These are phyloP conservation scores for Sminthopsis crassicaudata DNA, from an alignment of 2,113 vertebrate species.

Conservation along the genomic window DNA sequence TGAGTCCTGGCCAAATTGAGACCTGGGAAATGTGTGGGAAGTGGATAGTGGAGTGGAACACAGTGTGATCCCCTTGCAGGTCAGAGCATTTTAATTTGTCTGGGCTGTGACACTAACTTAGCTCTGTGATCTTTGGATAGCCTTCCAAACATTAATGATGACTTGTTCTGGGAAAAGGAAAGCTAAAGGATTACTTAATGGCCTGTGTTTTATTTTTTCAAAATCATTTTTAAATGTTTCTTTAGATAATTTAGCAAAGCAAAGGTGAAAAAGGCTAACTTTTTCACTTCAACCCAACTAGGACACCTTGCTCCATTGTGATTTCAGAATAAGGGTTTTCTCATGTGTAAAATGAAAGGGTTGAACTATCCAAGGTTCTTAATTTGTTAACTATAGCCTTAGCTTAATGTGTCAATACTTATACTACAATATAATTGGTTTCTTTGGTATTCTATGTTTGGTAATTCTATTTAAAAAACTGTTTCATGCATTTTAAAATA, in stretches of 20 bases:
- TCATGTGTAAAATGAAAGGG: not conserved
- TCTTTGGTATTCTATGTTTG: not conserved
- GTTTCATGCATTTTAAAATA: not conserved
- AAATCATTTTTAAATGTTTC: not conserved
- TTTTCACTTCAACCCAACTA: not conserved
- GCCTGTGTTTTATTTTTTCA: not conserved
- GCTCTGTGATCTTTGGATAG: not conserved
- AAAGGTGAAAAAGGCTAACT: not conserved
- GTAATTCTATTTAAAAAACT: not conserved
- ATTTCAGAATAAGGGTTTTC: not conserved
- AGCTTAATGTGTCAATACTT: not conserved
- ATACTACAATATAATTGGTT: not conserved
- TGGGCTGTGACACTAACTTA: not conserved
- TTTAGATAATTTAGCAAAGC: not conserved
- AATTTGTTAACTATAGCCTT: not conserved
- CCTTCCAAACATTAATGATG: not conserved
- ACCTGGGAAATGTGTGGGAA: no score
- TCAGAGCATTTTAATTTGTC: not conserved
- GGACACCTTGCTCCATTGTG: not conserved
- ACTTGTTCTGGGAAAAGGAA: not conserved
- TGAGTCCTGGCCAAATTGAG: not conserved
- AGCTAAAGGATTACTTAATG: not conserved
- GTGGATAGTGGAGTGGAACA: not conserved
- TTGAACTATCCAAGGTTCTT: not conserved
- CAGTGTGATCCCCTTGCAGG: not conserved